Evolutionary conservation across 2,888 invertebrate species (phyloP), one percentile per base, ranked within the genome.

Genomic region (Clostera curtula): DNA sequence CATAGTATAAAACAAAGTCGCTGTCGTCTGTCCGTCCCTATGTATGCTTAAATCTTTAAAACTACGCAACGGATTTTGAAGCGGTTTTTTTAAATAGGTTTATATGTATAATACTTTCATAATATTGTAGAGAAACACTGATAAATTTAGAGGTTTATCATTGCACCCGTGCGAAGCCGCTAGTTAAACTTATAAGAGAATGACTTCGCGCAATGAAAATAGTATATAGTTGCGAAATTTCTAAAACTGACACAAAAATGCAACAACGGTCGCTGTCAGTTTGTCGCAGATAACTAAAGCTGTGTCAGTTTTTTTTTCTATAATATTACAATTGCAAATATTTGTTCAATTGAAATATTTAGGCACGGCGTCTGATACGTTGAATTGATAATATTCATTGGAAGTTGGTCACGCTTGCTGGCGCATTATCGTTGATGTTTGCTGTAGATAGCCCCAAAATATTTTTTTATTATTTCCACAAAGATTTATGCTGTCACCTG

Each of bases 181-280:
- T n/a, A n/a, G n/a, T n/a, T n/a, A n/a, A n/a, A n/a, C n/a, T n/a
- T n/a, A n/a, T n/a, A n/a, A n/a, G n/a, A n/a, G n/a, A n/a, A n/a
- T n/a, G n/a, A n/a, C n/a, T n/a, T n/a, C n/a, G n/a, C n/a, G n/a
- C n/a, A n/a, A n/a, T n/a, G n/a, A n/a, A n/a, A n/a, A n/a, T n/a
- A n/a, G n/a, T 34, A 26, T 41, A 40, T 40, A 46, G 32, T 68
- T 68, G 58, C 54, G 62, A 69, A 62, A 70, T 49, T 41, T 47
- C 44, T 56, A 40, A 38, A 36, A 45, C 42, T 28, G 43, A 56
- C 49, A 44, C 29, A 44, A 27, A n/a, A 27, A 27, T 32, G 33
- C 27, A 29, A 54, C 49, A 53, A 57, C 55, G 44, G 52, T 31
- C 32, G 12, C 24, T 38, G 38, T 51, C 40, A 44, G 38, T 43